Evolutionary conservation across 2,888 invertebrate genomes (phyloP).

Genomic region (Charanyca ferruginea): DNA sequence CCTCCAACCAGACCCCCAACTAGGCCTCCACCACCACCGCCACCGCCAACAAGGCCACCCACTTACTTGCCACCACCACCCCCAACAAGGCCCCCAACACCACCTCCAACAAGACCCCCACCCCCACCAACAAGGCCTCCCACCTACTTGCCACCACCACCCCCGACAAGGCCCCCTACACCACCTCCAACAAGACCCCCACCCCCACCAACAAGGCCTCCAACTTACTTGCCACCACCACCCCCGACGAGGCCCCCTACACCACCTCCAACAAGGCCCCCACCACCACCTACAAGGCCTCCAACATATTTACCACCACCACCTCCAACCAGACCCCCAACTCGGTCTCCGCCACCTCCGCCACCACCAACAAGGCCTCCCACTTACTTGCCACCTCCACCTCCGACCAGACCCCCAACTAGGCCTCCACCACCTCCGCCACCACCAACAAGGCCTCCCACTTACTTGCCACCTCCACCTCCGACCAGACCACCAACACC

Average conservation of each 20-base stretch:
- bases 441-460: slow-evolving; percentile 41
- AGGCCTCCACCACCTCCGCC: slow-evolving; percentile 31
- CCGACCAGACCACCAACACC: slow-evolving; percentile 51
- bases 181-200: slow-evolving; percentile 21
- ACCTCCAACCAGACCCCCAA: slow-evolving; percentile 10
- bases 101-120: slow-evolving; percentile 8
- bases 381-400: slow-evolving; percentile 48
- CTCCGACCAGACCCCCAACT: slow-evolving; percentile 41
- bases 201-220: slow-evolving; percentile 41
- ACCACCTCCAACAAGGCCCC: slow-evolving; percentile 56
- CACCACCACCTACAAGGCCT: slow-evolving; percentile 60
- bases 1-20: slow-evolving; percentile 56
- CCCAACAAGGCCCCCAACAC: slow-evolving; percentile 23
- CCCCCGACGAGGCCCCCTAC: slow-evolving; percentile 37
- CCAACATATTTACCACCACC: slow-evolving; percentile 52
- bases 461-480: slow-evolving; percentile 55
- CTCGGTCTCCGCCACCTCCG: slow-evolving; percentile 27
- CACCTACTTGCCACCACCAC: slow-evolving; percentile 44
- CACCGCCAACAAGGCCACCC: slow-evolving; percentile 51
- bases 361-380: slow-evolving; percentile 46
- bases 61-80: slow-evolving; percentile 21
- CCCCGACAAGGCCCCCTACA: slow-evolving; percentile 26
- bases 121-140: slow-evolving; percentile 42
- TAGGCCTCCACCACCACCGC: slow-evolving; percentile 53
- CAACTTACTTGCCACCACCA: slow-evolving; percentile 48